phyloP scores from a whole-genome alignment of 2,888 invertebrate genomes.

The Drosophila neoperkinsi region DNA sequence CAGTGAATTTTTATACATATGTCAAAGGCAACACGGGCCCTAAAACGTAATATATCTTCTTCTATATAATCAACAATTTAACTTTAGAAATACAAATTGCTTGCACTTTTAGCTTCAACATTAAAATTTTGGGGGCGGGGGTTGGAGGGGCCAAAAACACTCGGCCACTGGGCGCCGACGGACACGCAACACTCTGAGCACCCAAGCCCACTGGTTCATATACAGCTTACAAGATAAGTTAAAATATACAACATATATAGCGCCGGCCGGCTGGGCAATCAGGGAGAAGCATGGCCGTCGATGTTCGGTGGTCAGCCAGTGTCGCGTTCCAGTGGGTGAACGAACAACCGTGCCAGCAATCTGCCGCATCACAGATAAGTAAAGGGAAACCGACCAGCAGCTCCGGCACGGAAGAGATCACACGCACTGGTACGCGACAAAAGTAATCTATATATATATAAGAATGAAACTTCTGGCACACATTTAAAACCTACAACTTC shows the following conservation, averaged over 20 bases:
- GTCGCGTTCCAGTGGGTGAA: slow-evolving; percentile 14
- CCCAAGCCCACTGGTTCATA: slow-evolving; percentile 32
- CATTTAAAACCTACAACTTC: slow-evolving; percentile 55
- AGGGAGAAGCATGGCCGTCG: slow-evolving; percentile 46
- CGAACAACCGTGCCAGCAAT: slow-evolving; percentile 31
- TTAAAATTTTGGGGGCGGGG: slow-evolving; percentile 46
- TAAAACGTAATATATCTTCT: slow-evolving; percentile 54
- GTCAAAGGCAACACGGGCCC: slow-evolving; percentile 25
- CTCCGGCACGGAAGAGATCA: slow-evolving; percentile 40
- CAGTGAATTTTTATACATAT: slow-evolving; percentile 53
- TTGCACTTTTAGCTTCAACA: slow-evolving; percentile 68
- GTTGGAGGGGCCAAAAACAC: slow-evolving; percentile 14
- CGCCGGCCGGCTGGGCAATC: slow-evolving; percentile 41
- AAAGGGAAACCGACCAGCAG: slow-evolving; percentile 74
- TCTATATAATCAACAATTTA: slow-evolving; percentile 68
- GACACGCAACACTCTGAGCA: slow-evolving; percentile 61
- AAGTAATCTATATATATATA: slow-evolving; percentile 48
- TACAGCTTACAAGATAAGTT: slow-evolving; percentile 62
- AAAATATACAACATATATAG: slow-evolving; percentile 67
- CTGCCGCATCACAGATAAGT: slow-evolving; percentile 67
- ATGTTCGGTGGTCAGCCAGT: slow-evolving; percentile 26
- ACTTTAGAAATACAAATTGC: slow-evolving; percentile 63
- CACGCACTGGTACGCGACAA: slow-evolving; percentile 35
- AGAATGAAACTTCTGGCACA: slow-evolving; percentile 67
- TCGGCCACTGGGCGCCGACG: slow-evolving; percentile 48